Evolutionary conservation across 2,888 invertebrate species (phyloP).

Genomic region (Parascotia fuliginaria): DNA sequence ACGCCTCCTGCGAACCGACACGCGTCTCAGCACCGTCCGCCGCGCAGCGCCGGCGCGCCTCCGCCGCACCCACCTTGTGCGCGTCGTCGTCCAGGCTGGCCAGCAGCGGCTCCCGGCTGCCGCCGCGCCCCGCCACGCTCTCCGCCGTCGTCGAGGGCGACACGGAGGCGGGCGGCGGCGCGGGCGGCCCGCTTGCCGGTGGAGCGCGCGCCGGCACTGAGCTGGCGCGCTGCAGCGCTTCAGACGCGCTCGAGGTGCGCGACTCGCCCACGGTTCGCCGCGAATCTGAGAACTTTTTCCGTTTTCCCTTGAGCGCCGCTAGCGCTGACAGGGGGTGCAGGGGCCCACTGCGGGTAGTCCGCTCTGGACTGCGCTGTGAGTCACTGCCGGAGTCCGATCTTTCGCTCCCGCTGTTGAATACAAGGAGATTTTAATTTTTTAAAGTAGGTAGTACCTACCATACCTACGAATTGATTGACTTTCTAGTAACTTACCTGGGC

Average conservation of each 20-base stretch:
- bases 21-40: constrained; percentile 28
- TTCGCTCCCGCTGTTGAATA: constrained; percentile 80
- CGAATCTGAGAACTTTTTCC: constrained; percentile 93
- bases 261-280: constrained; percentile 84
- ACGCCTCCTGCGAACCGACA: constrained; percentile 46
- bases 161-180: constrained; percentile 48
- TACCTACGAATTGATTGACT: no score
- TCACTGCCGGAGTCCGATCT: constrained; percentile 90
- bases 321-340: constrained; percentile 86
- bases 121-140: constrained; percentile 59
- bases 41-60: constrained; percentile 16
- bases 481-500: constrained; percentile 71
- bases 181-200: constrained; percentile 57
- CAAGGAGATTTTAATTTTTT: background rate
- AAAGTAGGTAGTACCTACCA: no score
- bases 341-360: constrained; percentile 59
- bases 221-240: constrained; percentile 64
- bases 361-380: constrained; percentile 88
- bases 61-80: constrained; percentile 60
- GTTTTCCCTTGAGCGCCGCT: constrained; percentile 91
- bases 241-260: constrained; percentile 40
- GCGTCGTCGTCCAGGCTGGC: constrained; percentile 84
- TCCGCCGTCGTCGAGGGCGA: constrained; percentile 49
- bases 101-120: constrained; percentile 88
- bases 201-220: constrained; percentile 53